phyloP scores from a whole-genome alignment of 1,140 invertebrate species.

The Neuroterus valhalla region DNA sequence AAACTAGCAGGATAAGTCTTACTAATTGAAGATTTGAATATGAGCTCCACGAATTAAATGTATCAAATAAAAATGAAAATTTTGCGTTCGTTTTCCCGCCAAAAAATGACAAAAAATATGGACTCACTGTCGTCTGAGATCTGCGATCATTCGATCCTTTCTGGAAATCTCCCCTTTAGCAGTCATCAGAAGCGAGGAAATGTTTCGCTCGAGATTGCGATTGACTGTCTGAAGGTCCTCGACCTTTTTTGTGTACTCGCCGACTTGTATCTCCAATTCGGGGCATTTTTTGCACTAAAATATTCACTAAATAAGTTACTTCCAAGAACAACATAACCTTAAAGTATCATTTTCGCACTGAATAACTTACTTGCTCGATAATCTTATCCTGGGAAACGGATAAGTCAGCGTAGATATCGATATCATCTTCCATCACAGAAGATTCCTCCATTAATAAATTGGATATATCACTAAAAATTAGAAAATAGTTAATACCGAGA shows the following conservation, averaged over 20 bases:
- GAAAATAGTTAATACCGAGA: neutral
- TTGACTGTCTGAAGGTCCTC: conserved; percentile 53
- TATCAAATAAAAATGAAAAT: neutral
- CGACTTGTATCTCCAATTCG: conserved; percentile 48
- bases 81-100: neutral
- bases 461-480: neutral
- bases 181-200: conserved; percentile 72
- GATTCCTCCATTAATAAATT: conserved; percentile 4
- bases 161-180: conserved; percentile 72
- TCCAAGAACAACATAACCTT: conserved; percentile 43
- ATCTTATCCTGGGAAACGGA: conserved; percentile 43
- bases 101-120: too few species aligned
- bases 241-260: conserved; percentile 43
- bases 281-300: conserved; percentile 39
- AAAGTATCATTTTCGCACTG: neutral
- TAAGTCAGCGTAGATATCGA: conserved; percentile 69
- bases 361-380: conserved; percentile 45
- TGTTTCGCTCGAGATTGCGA: conserved; percentile 62
- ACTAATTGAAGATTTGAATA: too few species aligned
- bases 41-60: too few species aligned
- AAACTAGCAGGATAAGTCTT: too few species aligned
- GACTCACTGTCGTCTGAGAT: conserved; percentile 67
- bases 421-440: conserved; percentile 61
- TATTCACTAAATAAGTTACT: conserved; percentile 34
- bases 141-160: conserved; percentile 70